Conservation (phyloP, 2,888 invertebrate species). For the Apeira syringaria region DNA sequence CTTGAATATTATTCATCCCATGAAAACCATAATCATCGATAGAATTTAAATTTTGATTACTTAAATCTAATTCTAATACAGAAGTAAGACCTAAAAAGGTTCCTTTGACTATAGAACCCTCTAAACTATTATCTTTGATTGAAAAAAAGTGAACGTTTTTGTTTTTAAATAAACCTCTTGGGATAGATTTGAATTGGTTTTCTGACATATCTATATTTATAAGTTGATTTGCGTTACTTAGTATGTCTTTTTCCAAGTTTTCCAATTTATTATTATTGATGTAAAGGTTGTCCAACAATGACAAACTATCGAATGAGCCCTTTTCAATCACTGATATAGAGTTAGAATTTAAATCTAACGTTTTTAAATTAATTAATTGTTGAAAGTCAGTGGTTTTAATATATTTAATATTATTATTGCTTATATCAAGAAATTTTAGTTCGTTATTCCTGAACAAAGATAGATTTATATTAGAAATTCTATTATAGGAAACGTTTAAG, state of each 20-base stretch:
- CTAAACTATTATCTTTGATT: slow-evolving; percentile 45
- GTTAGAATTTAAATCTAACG: slow-evolving; percentile 51
- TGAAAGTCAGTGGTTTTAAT: slow-evolving; percentile 46
- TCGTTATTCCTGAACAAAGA: slow-evolving; percentile 53
- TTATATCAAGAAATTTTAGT: slow-evolving; percentile 46
- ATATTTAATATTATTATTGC: slow-evolving; percentile 45
- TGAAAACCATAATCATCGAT: slow-evolving; percentile 57
- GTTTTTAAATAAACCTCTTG: slow-evolving; percentile 50
- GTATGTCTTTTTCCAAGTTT: slow-evolving; percentile 37
- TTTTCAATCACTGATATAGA: slow-evolving; percentile 41
- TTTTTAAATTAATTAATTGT: slow-evolving; percentile 39
- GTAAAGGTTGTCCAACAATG: slow-evolving; percentile 38
- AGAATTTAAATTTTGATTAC: slow-evolving; percentile 45
- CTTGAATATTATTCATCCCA: slow-evolving; percentile 41
- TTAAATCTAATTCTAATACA: slow-evolving; percentile 46
- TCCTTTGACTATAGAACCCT: slow-evolving; percentile 49
- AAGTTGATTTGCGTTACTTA: slow-evolving; percentile 37
- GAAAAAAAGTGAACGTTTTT: slow-evolving; percentile 47
- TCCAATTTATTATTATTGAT: slow-evolving; percentile 50
- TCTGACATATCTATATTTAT: slow-evolving; percentile 44
- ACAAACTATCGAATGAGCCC: slow-evolving; percentile 39
- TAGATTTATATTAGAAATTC: slow-evolving; percentile 46
- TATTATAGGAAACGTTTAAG: slow-evolving; percentile 53
- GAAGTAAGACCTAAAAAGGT: slow-evolving; percentile 53
- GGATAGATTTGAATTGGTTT: slow-evolving; percentile 51